Percentiles rank a stretch among this genome's conserved stretches.
Conservation (phyloP, 1,140 invertebrate genomes). For the Drosophila triauraria region DNA sequence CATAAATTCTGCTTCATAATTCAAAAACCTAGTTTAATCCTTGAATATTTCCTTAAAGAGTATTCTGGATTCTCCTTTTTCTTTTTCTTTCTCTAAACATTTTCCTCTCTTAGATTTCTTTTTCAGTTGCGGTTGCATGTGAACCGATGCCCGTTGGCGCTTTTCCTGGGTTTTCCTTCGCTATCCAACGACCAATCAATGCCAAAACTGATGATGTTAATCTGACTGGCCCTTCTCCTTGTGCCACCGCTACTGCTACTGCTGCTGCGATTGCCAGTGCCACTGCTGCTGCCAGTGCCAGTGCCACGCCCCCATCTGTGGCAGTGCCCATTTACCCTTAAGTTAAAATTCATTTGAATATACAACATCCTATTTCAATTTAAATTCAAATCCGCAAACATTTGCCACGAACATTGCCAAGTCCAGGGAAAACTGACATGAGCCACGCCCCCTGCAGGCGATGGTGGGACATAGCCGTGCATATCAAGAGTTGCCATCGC, state of each 20-base stretch:
- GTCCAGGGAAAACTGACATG: conserved; percentile 71
- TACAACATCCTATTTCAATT: conserved; percentile 85
- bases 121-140: conserved; percentile 70
- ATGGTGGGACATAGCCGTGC: conserved; percentile 33
- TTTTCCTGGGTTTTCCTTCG: conserved; percentile 59
- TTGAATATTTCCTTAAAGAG: not conserved
- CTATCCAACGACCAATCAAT: conserved; percentile 84
- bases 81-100: not conserved
- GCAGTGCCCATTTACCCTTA: conserved; percentile 75
- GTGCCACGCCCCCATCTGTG: conserved; percentile 40
- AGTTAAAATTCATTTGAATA: conserved; percentile 85
- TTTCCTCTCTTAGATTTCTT: conserved; percentile 37
- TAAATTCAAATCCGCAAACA: conserved; percentile 85
- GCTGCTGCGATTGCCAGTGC: conserved; percentile 1
- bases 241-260: conserved; percentile 27
- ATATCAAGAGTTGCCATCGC: conserved; percentile 71
- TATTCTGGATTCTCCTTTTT: not conserved
- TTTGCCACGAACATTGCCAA: conserved; percentile 75
- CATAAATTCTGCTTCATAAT: too few relatives aligned
- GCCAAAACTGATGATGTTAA: conserved; percentile 84
- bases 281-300: conserved; percentile 13
- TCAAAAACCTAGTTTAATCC: not conserved
- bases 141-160: conserved; percentile 59
- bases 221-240: conserved; percentile 63
- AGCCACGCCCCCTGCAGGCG: conserved; percentile 62